Conservation (phyloP, 2,888 invertebrate genomes). For the Oxystoma pomonae region DNA sequence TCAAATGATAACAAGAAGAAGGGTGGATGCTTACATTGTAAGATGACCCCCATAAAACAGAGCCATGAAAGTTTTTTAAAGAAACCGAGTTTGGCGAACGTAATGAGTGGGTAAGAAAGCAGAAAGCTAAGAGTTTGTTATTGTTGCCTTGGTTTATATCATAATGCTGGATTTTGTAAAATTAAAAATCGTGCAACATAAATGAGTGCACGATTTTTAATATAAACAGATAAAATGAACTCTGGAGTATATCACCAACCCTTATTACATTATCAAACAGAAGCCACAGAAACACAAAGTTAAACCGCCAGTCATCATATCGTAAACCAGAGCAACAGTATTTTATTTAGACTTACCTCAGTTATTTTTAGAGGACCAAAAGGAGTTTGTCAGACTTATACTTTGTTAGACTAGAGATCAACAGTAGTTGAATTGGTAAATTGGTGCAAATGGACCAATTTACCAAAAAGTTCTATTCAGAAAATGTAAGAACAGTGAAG, state of each 20-base stretch:
- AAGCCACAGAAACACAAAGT: background rate
- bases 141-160: background rate
- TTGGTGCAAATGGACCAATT: no score
- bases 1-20: background rate
- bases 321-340: background rate
- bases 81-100: background rate
- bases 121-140: no score
- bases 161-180: background rate
- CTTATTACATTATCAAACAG: background rate
- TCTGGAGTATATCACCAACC: background rate
- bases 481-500: no score
- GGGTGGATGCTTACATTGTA: background rate
- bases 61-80: background rate
- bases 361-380: background rate
- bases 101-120: no score
- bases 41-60: background rate
- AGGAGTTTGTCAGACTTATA: background rate
- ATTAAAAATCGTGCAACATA: background rate
- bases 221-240: no score
- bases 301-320: background rate
- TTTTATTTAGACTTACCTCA: background rate
- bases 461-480: no score
- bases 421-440: no score
- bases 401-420: no score
- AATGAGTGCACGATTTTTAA: background rate